A percentile compares a stretch with the other conserved stretches of the same genome.
Conservation (phyloP, 2,888 invertebrate genomes). For the Ophonus ardosiacus region DNA sequence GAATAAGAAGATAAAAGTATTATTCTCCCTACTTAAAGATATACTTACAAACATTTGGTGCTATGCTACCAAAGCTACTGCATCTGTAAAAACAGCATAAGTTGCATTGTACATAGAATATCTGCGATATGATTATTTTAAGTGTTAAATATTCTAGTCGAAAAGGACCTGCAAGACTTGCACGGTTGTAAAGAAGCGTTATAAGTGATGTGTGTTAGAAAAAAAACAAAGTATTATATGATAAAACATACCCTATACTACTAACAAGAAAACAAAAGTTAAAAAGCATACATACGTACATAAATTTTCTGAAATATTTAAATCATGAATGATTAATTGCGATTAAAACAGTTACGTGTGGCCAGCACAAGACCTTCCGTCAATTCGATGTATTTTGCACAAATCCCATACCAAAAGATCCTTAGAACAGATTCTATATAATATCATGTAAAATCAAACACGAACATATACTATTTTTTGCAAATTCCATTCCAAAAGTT, state of each 20-base stretch:
- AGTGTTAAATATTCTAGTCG: conserved; percentile 37
- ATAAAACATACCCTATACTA: background rate
- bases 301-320: too few relatives aligned
- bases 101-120: conserved; percentile 4
- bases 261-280: background rate
- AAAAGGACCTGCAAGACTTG: background rate
- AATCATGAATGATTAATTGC: too few relatives aligned
- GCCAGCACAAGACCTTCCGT: too few relatives aligned
- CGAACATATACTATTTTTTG: too few relatives aligned
- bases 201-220: background rate
- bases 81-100: background rate
- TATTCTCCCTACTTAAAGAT: background rate
- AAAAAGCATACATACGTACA: too few relatives aligned
- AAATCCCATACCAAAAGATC: too few relatives aligned
- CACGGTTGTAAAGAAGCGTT: background rate
- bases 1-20: background rate
- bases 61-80: conserved; percentile 32
- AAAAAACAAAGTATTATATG: background rate
- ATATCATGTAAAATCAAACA: too few relatives aligned
- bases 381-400: too few relatives aligned
- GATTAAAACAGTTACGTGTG: too few relatives aligned
- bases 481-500: too few relatives aligned
- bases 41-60: conserved; percentile 8
- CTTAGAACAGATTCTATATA: too few relatives aligned
- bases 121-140: conserved; percentile 24